phyloP scores from a whole-genome alignment of 2,113 vertebrate genomes.

The Spizaetus ornatus region DNA sequence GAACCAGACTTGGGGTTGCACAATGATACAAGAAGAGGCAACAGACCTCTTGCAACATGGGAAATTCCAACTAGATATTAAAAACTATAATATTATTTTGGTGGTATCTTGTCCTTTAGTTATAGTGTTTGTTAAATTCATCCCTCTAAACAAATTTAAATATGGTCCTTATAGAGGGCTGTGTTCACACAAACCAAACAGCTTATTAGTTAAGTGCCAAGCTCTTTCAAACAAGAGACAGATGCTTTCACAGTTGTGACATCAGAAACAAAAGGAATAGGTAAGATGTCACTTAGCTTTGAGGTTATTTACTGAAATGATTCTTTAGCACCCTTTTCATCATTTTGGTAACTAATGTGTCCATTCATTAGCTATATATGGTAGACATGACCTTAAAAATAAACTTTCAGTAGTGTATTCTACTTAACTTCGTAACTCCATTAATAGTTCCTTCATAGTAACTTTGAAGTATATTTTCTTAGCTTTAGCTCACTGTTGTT shows the following conservation, averaged over 20 bases:
- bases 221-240: not conserved
- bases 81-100: not conserved
- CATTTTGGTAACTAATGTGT: not conserved
- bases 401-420: not conserved
- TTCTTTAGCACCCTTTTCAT: not conserved
- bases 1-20: not conserved
- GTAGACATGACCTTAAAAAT: not conserved
- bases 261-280: not conserved
- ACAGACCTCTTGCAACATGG: not conserved
- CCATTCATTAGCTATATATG: not conserved
- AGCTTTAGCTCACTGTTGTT: not conserved
- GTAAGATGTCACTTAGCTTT: not conserved
- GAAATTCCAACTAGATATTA: not conserved
- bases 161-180: not conserved
- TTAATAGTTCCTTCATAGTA: not conserved
- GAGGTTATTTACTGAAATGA: not conserved
- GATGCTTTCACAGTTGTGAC: not conserved
- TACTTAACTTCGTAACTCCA: not conserved
- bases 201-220: not conserved
- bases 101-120: not conserved
- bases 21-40: not conserved
- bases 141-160: not conserved
- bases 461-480: not conserved
- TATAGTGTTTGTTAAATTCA: not conserved
- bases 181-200: not conserved